Evolutionary conservation across 2,797 vertebrate species (phyloP).

Genomic region (Characodon lateralis): DNA sequence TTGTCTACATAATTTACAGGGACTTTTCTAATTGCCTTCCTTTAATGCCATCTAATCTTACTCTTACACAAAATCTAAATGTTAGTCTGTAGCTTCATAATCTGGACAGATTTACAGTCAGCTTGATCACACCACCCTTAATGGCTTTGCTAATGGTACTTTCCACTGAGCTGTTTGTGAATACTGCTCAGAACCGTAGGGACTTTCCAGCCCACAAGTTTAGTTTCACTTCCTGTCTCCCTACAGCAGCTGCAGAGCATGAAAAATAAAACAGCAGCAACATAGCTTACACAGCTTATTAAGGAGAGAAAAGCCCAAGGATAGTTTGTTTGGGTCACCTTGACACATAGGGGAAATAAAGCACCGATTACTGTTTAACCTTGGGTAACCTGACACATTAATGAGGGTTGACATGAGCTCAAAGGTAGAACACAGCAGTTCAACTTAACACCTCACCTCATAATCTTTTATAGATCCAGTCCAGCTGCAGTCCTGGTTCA

Average conservation of each 20-base stretch:
- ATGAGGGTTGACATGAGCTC: neutral
- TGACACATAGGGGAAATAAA: neutral
- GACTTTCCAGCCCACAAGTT: conserved; percentile 69
- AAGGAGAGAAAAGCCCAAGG: neutral
- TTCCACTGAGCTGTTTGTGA: conserved; percentile 57
- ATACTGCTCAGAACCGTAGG: conserved; percentile 27
- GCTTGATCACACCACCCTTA: neutral
- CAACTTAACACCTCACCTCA: conserved; percentile 80
- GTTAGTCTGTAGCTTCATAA: neutral
- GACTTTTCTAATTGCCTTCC: neutral
- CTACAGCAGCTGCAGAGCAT: neutral
- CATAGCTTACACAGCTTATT: neutral
- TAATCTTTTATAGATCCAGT: conserved; percentile 93
- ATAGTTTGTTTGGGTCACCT: neutral
- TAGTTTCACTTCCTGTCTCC: conserved; percentile 70
- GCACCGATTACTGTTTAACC: neutral
- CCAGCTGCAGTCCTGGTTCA: conserved; percentile 88
- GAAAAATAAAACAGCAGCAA: neutral
- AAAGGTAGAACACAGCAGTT: neutral
- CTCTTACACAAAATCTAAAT: neutral
- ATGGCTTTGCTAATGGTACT: conserved; percentile 56
- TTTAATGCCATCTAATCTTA: neutral
- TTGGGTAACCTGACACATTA: neutral
- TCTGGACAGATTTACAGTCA: neutral
- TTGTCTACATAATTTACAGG: neutral